These are phyloP conservation scores for Seladonia tumulorum DNA, from an alignment of 2,888 invertebrate genomes.

Conservation along the genomic window DNA sequence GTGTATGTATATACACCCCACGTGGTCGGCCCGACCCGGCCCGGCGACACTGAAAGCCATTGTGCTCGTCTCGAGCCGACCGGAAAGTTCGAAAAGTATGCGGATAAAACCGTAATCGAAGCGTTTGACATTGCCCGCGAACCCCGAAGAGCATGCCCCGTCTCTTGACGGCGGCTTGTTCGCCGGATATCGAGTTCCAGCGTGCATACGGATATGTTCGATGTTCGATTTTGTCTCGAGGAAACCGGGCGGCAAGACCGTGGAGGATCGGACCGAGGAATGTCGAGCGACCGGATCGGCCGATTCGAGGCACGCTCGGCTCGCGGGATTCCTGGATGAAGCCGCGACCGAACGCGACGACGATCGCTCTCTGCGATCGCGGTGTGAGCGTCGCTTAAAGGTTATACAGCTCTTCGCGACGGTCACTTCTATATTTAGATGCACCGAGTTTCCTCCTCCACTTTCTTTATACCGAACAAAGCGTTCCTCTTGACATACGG, in stretches of 20 bases:
- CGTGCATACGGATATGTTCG: neutral
- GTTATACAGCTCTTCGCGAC: constrained; percentile 77
- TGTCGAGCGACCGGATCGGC: neutral
- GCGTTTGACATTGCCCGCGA: neutral
- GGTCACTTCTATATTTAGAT: constrained; percentile 84
- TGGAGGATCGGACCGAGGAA: neutral
- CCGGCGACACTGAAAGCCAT: neutral
- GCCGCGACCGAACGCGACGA: neutral
- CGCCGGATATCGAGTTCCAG: neutral
- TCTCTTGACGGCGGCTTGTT: too few species aligned
- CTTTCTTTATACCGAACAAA: constrained; percentile 82
- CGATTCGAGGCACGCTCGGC: neutral
- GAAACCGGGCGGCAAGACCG: neutral
- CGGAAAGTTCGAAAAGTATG: constrained; percentile 3
- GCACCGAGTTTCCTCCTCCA: constrained; percentile 81
- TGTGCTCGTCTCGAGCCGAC: neutral
- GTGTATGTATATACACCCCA: neutral
- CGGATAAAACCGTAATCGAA: neutral
- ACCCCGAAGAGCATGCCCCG: too few species aligned
- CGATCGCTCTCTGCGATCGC: neutral
- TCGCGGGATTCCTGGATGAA: constrained; percentile 33
- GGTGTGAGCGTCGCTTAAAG: constrained; percentile 77
- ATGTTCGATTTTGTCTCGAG: neutral
- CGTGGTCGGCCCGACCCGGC: neutral
- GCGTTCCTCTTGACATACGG: constrained; percentile 78